phyloP scores from a whole-genome alignment of 2,888 invertebrate genomes.

The Stenchaetothrips biformis region DNA sequence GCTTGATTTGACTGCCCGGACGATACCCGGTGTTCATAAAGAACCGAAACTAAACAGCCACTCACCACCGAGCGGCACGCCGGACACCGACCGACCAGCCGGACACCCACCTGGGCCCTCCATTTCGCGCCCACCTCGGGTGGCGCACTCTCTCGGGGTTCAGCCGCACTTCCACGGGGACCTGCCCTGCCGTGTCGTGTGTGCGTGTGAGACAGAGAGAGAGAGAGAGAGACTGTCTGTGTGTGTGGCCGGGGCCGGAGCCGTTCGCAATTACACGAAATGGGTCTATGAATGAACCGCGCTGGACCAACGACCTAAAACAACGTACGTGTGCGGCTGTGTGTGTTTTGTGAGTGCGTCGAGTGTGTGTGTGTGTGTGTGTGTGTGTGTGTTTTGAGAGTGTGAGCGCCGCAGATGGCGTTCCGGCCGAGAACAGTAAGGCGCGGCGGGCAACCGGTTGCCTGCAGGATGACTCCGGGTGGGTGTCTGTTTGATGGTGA shows the following conservation, averaged over 20 bases:
- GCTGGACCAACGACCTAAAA: no score
- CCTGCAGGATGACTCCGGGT: not conserved
- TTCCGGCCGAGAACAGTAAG: not conserved
- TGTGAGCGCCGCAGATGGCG: not conserved
- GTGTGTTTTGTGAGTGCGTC: no score
- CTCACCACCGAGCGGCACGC: not conserved
- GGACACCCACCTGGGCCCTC: not conserved
- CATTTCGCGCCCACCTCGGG: slow-evolving; percentile 12
- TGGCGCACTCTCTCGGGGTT: not conserved
- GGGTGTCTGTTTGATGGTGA: slow-evolving; percentile 11
- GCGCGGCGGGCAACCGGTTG: not conserved
- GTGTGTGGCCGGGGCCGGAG: no score
- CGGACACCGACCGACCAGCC: not conserved
- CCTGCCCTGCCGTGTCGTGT: no score
- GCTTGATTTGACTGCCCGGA: slow-evolving; percentile 16
- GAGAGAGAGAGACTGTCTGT: no score
- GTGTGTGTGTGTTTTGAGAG: no score
- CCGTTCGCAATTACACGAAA: no score
- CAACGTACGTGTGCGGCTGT: no score
- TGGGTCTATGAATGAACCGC: no score
- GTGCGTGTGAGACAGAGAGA: no score
- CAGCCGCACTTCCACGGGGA: not conserved
- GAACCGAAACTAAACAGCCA: slow-evolving; percentile 24
- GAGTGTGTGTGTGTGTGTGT: no score
- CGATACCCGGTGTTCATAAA: slow-evolving; percentile 20